Percentiles rank a stretch among this genome's conserved stretches.
These are phyloP conservation scores for Heteractis magnifica DNA, from an alignment of 92 coral and sea anemone genomes.

Conservation along the genomic window DNA sequence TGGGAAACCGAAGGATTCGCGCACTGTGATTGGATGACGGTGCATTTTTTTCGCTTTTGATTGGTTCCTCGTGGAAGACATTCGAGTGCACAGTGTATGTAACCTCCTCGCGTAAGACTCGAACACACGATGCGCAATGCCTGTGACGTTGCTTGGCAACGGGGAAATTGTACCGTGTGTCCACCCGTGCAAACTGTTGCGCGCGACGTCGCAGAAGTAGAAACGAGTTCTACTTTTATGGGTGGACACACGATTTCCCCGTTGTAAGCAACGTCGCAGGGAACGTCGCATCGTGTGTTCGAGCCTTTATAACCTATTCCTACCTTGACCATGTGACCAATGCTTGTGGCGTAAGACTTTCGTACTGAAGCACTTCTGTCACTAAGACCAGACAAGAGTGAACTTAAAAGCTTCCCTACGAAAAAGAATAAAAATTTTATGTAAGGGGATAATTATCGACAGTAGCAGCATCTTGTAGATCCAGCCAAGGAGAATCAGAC, in stretches of 20 bases:
- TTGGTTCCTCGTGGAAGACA: too few species aligned
- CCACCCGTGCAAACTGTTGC: neutral
- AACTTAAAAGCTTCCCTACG: slow-evolving; percentile 80
- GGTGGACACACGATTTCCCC: neutral
- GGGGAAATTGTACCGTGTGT: neutral
- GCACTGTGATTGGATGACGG: too few species aligned
- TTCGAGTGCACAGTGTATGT: too few species aligned
- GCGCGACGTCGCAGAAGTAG: too few species aligned
- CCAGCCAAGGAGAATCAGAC: too few species aligned
- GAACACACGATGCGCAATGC: too few species aligned
- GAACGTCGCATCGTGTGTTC: neutral
- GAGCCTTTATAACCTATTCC: neutral
- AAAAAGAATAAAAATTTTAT: neutral
- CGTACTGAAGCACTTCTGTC: slow-evolving; percentile 89
- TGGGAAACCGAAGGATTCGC: too few species aligned
- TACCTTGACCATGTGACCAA: slow-evolving; percentile 85
- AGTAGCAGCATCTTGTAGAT: neutral
- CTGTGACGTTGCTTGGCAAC: neutral
- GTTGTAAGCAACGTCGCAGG: neutral
- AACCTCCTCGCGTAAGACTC: too few species aligned
- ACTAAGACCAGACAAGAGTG: slow-evolving; percentile 80
- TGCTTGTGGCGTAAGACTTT: slow-evolving; percentile 79
- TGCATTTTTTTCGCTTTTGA: too few species aligned
- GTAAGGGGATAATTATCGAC: neutral
- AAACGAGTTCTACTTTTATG: neutral